phyloP scores from a whole-genome alignment of 1,140 invertebrate genomes.

The Zelostemma sp. region DNA sequence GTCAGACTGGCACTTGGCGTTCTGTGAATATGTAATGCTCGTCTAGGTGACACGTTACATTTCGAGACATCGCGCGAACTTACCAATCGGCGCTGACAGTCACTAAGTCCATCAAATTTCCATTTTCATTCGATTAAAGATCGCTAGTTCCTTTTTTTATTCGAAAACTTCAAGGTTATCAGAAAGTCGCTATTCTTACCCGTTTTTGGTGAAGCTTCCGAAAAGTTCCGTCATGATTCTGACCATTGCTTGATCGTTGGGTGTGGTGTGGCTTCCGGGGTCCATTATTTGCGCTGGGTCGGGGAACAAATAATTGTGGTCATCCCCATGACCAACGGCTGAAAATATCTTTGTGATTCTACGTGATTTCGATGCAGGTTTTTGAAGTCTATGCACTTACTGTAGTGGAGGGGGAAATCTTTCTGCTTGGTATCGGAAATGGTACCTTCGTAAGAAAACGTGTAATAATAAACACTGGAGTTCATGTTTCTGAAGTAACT shows the following conservation, averaged over 20 bases:
- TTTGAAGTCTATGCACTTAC: constrained; percentile 34
- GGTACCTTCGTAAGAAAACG: constrained; percentile 57
- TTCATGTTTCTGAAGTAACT: constrained; percentile 45
- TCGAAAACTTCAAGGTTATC: constrained; percentile 7
- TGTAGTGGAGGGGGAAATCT: constrained; percentile 32
- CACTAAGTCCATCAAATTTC: background rate
- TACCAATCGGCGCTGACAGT: background rate
- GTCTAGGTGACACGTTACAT: constrained; percentile 5
- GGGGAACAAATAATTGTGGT: constrained; percentile 69
- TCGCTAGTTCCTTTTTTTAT: no score
- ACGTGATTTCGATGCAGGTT: constrained; percentile 3
- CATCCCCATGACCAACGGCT: constrained; percentile 69
- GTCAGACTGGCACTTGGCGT: constrained; percentile 44
- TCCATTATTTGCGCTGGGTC: constrained; percentile 33
- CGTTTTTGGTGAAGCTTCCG: constrained; percentile 64
- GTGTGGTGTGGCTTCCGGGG: constrained; percentile 47
- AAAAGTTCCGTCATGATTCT: constrained; percentile 67
- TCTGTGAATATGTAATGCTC: constrained; percentile 44
- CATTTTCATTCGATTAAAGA: background rate
- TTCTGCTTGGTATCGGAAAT: constrained; percentile 35
- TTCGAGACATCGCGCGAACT: background rate
- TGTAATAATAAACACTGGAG: constrained; percentile 52
- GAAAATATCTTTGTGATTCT: constrained; percentile 24
- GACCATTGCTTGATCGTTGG: constrained; percentile 58
- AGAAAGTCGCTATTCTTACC: constrained; percentile 53